Conservation (phyloP, 2,797 vertebrate genomes). For the Clamator glandarius region DNA sequence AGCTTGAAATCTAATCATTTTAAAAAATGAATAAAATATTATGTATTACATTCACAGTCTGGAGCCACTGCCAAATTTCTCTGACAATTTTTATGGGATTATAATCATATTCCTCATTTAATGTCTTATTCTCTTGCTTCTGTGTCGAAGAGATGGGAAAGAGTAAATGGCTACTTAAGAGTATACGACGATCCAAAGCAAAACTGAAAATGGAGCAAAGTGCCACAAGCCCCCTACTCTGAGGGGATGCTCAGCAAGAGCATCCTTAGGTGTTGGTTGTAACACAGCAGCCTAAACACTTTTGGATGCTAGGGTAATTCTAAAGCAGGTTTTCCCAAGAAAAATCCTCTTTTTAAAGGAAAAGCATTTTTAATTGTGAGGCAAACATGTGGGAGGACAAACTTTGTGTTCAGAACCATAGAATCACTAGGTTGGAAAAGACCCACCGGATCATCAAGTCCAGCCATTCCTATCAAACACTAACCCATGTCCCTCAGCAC, state of each 20-base stretch:
- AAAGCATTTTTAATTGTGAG: not conserved
- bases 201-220: not conserved
- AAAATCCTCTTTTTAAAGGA: not conserved
- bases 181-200: not conserved
- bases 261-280: not conserved
- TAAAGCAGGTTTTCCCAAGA: not conserved
- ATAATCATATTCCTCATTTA: constrained; percentile 26
- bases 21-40: constrained; percentile 21
- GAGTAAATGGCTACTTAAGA: not conserved
- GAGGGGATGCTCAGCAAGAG: not conserved
- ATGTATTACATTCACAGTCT: not conserved
- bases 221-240: fast-evolving
- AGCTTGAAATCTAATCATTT: not conserved
- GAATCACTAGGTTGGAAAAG: too few relatives aligned
- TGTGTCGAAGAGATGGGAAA: constrained; percentile 1
- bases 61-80: constrained; percentile 49
- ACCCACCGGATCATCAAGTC: too few relatives aligned
- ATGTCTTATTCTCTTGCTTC: not conserved
- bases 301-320: not conserved
- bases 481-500: too few relatives aligned
- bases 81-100: constrained; percentile 29
- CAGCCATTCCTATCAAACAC: too few relatives aligned
- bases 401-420: not conserved
- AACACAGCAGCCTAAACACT: not conserved
- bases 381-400: not conserved